Base-by-base conservation (phyloP, 2,113 vertebrate genomes). In the Oncorhynchus masou region DNA sequence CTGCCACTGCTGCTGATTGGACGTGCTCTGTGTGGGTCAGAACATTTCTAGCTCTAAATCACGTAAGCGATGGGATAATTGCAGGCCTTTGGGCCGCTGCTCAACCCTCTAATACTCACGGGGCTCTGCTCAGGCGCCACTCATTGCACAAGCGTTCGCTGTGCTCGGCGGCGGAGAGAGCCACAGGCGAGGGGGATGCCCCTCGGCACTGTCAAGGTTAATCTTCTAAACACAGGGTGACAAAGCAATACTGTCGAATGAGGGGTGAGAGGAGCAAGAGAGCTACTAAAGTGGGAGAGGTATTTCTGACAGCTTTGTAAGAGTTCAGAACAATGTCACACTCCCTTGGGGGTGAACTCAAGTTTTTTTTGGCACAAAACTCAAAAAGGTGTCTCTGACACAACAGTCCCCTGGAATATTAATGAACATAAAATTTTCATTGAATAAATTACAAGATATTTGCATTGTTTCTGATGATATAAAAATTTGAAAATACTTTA, bases 41-140 rank as follows among this genome's bases (percentile, higher is more conserved):
- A 88, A 84, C 87, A 79, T 87, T 88, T 82, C 81, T 62, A 85
- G 85, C 84, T 84, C 88, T 89, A 91, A 90, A 88, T 90, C 90
- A 92, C 89, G 81, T 88, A 87, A 88, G 84, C 72, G 82, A 74
- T 81, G 85, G 83, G 84, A 86, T 92, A 92, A 93, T 93, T 92
- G 91, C 66, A 70, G 82, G 84, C 89, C 90, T 91, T 85, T 79
- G 81, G 89, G 87, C 90, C 85, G 82, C 85, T 87, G 78, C 88
- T 86, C 88, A 91, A 87, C 60, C 88, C 86, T 84, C 89, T 87
- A 90, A 89, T 89, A 86, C 91, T 89, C 89, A 88, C 83, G 89
- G 91, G 88, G 86, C 82, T 89, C 88, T 78, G 12, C 75, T 65
- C 84, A 81, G 91, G 91, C 91, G 92, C 92, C 91, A 91, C 84